Conservation (phyloP, 2,888 invertebrate species). For the Phlogophora meticulosa region DNA sequence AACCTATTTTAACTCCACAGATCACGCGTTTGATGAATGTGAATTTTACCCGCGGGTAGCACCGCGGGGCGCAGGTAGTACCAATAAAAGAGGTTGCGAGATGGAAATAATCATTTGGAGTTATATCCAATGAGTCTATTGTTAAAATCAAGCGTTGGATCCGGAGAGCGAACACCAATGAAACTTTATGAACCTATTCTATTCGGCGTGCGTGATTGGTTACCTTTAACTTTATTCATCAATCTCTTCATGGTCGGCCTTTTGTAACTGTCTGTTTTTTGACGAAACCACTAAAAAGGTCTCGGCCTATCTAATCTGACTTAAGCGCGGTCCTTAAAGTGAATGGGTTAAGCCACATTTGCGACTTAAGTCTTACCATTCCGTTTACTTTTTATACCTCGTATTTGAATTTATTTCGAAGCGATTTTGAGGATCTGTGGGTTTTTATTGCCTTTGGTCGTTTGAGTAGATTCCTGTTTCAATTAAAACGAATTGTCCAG, state of each 20-base stretch:
- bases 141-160: not conserved
- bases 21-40: too few relatives aligned
- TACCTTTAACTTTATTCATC: not conserved
- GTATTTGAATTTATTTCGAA: constrained; percentile 37
- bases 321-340: constrained; percentile 39
- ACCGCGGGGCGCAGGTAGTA: too few relatives aligned
- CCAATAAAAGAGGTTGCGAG: too few relatives aligned
- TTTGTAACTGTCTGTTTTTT: constrained; percentile 11
- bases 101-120: too few relatives aligned
- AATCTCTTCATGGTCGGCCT: constrained; percentile 15
- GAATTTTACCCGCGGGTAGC: too few relatives aligned
- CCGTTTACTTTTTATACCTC: constrained; percentile 29
- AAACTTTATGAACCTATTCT: not conserved
- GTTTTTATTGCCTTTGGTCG: constrained; percentile 32
- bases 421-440: constrained; percentile 22
- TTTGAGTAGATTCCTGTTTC: constrained; percentile 22
- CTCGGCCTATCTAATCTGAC: constrained; percentile 43
- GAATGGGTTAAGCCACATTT: constrained; percentile 53
- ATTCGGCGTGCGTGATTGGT: not conserved
- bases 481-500: constrained; percentile 19
- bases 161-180: not conserved
- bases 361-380: constrained; percentile 33
- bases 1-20: too few relatives aligned
- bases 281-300: constrained; percentile 39
- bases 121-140: not conserved